Evolutionary conservation across 1,140 invertebrate genomes (phyloP), one percentile per base, ranked within the genome.

Genomic region (Heliconius hermathena): DNA sequence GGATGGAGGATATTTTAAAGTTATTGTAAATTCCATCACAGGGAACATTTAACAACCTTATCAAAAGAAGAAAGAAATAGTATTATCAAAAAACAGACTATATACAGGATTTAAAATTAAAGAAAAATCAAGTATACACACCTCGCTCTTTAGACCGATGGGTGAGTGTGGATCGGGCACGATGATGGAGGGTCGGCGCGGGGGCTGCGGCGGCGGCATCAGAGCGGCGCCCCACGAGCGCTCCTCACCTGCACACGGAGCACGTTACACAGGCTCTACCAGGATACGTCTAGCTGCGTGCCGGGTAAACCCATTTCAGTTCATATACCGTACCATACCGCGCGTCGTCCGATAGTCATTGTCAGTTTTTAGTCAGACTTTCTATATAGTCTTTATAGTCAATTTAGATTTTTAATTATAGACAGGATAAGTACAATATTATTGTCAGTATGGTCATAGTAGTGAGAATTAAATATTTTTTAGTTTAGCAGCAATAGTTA

Each of bases 91-190:
- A 29, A 29, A 36, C 33, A 36, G 8, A 33, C 33, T 3, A 36
- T 36, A 36, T 36, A 6, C 1, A 36, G 5, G 33, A 36, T 36
- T 57, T 22, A 57, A 57, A 57, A 57, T 2, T 46, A 46, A 57
- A 57, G 6, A 22, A 22, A 22, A 9, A 57, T 57, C 0, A 66
- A 13, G 13, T 16, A 76, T 96, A 83, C 83, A 83, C 29, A 91
- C 91, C 90, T 97, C 97, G 57, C 96, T 97, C 87, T 97, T 97
- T 26, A 97, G 90, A 77, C 89, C 93, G 71, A 95, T 95, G 46
- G 94, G 95, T 81, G 94, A 95, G 80, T 93, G 88, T 36, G 89
- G 88, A 81, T 94, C 94, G 66, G 90, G 91, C 78, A 93, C 76
- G 86, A 95, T 85, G 29, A 95, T 84, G 20, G 96, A 96, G 36